These are phyloP conservation scores for Pimpla rufipes DNA, from an alignment of 2,888 invertebrate species.

Conservation along the genomic window DNA sequence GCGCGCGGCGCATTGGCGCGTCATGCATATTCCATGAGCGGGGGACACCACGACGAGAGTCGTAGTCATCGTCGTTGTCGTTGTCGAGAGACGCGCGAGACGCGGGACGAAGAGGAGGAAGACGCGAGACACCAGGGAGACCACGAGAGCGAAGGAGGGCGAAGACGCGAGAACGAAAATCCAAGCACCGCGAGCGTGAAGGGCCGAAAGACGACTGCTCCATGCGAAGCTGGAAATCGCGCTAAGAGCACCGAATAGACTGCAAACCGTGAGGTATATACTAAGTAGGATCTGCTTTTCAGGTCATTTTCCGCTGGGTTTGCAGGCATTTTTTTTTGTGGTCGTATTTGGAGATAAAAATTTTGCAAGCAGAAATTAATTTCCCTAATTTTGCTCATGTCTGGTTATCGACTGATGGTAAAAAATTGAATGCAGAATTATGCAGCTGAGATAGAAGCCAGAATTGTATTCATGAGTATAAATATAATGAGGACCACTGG, in stretches of 20 bases:
- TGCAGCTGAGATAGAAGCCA: background rate
- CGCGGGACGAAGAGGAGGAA: conserved; percentile 26
- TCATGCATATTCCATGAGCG: conserved; percentile 83
- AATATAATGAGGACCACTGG: no score
- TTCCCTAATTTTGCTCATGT: background rate
- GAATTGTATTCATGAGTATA: no score
- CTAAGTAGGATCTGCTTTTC: background rate
- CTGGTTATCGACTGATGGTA: background rate
- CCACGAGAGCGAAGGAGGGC: no score
- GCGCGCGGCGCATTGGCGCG: conserved; percentile 81
- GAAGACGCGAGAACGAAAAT: conserved; percentile 12
- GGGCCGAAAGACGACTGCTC: conserved; percentile 22
- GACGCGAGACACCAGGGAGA: conserved; percentile 46
- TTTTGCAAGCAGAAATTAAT: background rate
- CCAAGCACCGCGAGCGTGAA: background rate
- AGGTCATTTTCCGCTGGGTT: background rate
- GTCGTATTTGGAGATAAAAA: no score
- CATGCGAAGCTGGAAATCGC: conserved; percentile 3
- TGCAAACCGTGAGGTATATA: background rate
- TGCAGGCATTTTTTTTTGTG: no score
- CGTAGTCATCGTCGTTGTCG: conserved; percentile 63
- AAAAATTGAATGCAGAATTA: background rate
- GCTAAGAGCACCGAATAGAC: conserved; percentile 37
- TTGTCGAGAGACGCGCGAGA: conserved; percentile 45
- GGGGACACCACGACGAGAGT: no score